phyloP scores from a whole-genome alignment of 2,113 vertebrate genomes.

The Psittacara wagleri region DNA sequence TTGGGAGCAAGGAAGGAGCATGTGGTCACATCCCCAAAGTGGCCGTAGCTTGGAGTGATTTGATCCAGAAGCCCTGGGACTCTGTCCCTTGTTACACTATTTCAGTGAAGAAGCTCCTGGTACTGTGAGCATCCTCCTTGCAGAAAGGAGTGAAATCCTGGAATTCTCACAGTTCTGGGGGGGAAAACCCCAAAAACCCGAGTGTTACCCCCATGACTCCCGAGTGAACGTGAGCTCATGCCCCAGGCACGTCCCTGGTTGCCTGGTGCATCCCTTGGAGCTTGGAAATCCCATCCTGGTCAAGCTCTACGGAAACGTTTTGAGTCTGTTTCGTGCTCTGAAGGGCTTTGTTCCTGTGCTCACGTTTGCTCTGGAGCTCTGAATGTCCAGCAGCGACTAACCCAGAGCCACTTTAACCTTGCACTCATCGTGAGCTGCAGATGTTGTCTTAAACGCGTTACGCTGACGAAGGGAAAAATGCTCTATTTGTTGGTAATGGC shows the following conservation, averaged over 20 bases:
- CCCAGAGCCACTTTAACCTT: background rate
- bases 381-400: background rate
- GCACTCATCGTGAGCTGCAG: background rate
- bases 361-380: background rate
- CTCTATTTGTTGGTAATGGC: slow-evolving; percentile 3
- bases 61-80: accelerated
- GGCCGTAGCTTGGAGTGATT: background rate
- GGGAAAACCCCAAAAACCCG: background rate
- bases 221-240: background rate
- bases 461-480: background rate
- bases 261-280: background rate
- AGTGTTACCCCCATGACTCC: background rate
- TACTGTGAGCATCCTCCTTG: background rate
- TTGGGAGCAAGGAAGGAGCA: background rate
- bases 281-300: background rate
- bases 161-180: background rate
- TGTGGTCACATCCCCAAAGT: background rate
- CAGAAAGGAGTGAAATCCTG: background rate
- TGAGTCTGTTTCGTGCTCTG: background rate
- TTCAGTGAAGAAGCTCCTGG: background rate
- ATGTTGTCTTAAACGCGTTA: background rate
- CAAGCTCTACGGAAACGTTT: background rate
- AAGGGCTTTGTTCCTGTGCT: background rate
- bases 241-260: accelerated
- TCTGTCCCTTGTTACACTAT: background rate